phyloP scores from a whole-genome alignment of 2,797 vertebrate species.

The Anisognathus igniventris region DNA sequence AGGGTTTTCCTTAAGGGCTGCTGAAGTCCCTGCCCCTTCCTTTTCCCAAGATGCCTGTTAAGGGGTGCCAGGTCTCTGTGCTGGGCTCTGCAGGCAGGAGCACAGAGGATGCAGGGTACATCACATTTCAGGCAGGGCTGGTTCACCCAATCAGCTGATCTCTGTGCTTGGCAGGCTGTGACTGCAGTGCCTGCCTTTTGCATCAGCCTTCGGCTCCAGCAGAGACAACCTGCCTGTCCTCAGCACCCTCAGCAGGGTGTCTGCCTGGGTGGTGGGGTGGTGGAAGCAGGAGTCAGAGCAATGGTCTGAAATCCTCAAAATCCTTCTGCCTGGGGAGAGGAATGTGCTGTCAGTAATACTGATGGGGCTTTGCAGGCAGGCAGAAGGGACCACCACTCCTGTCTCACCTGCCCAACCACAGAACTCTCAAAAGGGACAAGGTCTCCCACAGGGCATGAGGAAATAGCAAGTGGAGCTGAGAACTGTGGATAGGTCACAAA shows the following conservation, averaged over 20 bases:
- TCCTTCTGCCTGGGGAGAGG: neutral
- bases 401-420: neutral
- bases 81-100: neutral
- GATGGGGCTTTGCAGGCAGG: neutral
- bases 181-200: neutral
- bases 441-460: neutral
- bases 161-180: neutral
- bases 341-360: neutral
- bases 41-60: neutral
- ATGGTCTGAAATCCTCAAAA: neutral
- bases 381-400: neutral
- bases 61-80: neutral
- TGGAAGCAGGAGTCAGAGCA: neutral
- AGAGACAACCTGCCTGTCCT: neutral
- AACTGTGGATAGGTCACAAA: neutral
- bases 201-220: neutral
- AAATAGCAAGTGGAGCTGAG: neutral
- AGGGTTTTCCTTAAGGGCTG: neutral
- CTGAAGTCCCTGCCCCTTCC: neutral
- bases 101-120: neutral
- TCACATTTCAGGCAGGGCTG: neutral
- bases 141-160: rapidly evolving
- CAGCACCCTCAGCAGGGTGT: rapidly evolving
- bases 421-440: neutral
- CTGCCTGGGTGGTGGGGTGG: neutral